phyloP scores from a whole-genome alignment of 2,113 vertebrate species.

The Megalops atlanticus region DNA sequence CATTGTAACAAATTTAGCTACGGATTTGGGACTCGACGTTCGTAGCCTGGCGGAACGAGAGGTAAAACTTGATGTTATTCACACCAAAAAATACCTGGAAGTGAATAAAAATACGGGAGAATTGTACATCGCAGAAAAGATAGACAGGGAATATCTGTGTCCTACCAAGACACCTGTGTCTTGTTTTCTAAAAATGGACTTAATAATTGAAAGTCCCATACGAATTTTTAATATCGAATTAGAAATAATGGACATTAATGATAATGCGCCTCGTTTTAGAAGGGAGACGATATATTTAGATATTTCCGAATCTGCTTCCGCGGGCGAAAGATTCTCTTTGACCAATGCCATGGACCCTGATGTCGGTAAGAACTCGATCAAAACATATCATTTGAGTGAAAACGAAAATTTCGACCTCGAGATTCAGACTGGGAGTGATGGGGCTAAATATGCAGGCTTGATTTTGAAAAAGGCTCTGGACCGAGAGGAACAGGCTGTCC shows the following conservation, averaged over 20 bases:
- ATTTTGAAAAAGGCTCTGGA: slow-evolving; percentile 51
- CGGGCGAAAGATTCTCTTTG: slow-evolving; percentile 64
- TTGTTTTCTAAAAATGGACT: slow-evolving; percentile 68
- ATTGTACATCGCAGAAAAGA: slow-evolving; percentile 56
- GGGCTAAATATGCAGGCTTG: slow-evolving; percentile 61
- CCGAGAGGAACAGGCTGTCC: too few species aligned
- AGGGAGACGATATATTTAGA: slow-evolving; percentile 71
- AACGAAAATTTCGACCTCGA: slow-evolving; percentile 58
- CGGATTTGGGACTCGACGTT: slow-evolving; percentile 67
- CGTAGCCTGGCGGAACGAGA: slow-evolving; percentile 46
- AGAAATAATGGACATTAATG: slow-evolving; percentile 63
- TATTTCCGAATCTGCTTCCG: slow-evolving; percentile 54
- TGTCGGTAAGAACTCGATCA: slow-evolving; percentile 60
- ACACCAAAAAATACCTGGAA: slow-evolving; percentile 57
- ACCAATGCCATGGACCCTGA: slow-evolving; percentile 66
- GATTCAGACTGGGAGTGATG: slow-evolving; percentile 63
- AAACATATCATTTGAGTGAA: slow-evolving; percentile 58
- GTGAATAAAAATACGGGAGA: slow-evolving; percentile 65
- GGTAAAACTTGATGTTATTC: slow-evolving; percentile 37
- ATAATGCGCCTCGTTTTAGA: slow-evolving; percentile 62
- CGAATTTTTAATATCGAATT: slow-evolving; percentile 73
- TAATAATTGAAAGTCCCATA: slow-evolving; percentile 68
- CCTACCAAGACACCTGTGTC: slow-evolving; percentile 31
- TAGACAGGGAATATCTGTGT: slow-evolving; percentile 58
- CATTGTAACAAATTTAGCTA: slow-evolving; percentile 65